Base-by-base conservation (phyloP, 1,140 invertebrate genomes). In the Drosophila bocki region DNA sequence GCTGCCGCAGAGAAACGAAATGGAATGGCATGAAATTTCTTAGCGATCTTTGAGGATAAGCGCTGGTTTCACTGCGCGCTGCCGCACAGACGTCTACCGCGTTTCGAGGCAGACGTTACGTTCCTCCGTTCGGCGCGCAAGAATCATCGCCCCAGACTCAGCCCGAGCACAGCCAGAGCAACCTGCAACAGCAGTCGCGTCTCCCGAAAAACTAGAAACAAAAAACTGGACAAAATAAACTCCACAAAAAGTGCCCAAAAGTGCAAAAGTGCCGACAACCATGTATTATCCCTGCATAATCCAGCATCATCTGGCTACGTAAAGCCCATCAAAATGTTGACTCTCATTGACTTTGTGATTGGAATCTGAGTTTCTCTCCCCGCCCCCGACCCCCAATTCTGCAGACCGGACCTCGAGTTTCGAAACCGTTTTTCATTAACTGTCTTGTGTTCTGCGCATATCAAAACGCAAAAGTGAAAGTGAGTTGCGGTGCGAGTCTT, bases 41-140 rank as follows among this genome's bases (percentile, higher is more conserved):
- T 90, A 91, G 85, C 86, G 81, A 90, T 87, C 83, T 88, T 80
- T 81, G 72, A 88, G 87, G 87, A 91, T 91, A 91, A 91, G 87
- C 87, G 87, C 71, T 81, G 80, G 82, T 87, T 87, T 84, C 88
- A 87, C 82, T 84, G 78, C 80, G 75, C 83, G 82, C 86, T 90
- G 90, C 90, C 85, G 85, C 80, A 86, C 90, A 91, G 90, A 91
- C 90, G 90, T 91, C 77, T 76, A 86, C 80, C 75, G 90, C 80
- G 75, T 65, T 90, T 86, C 90, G 80, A 84, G 82, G 90, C 85
- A 91, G 83, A 90, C 91, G 90, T 74, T 86, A 91, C 90, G 82
- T 86, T 82, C 78, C 65, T 79, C 69, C 82, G 78, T 69, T 91
- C 86, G 77, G 70, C 78, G 85, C 85, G 85, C 86, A 90, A 90